These are phyloP conservation scores for Ctena decussata DNA, from an alignment of 2,888 invertebrate genomes.

Conservation along the genomic window DNA sequence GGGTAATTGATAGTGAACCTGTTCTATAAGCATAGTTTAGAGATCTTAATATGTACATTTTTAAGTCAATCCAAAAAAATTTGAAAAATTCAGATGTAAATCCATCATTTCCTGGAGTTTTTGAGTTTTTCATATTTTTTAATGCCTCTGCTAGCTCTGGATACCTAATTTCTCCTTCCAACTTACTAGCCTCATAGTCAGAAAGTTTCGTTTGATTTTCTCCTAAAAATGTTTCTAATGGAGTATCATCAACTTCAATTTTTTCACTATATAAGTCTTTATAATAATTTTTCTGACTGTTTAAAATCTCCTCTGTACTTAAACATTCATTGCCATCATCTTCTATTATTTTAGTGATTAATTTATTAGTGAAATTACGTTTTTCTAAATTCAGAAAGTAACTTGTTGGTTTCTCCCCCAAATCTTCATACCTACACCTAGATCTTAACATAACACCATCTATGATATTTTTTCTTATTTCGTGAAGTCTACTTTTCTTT, in stretches of 20 bases:
- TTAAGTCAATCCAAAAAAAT: background rate
- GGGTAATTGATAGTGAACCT: background rate
- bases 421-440: background rate
- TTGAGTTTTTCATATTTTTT: constrained; percentile 1
- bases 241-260: background rate
- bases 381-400: background rate
- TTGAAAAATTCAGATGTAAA: background rate
- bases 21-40: background rate
- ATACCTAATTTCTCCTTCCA: background rate
- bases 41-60: background rate
- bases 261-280: background rate
- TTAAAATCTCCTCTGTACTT: background rate
- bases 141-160: background rate
- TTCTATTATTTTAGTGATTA: background rate
- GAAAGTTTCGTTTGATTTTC: background rate
- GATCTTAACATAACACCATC: constrained; percentile 4
- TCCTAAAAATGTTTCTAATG: background rate
- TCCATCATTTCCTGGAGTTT: constrained; percentile 2
- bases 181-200: background rate
- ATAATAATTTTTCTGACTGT: background rate
- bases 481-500: too few species aligned
- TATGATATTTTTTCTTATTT: background rate
- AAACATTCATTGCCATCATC: background rate
- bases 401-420: background rate
- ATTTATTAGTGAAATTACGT: background rate